phyloP scores from a whole-genome alignment of 2,113 vertebrate genomes.

The Irena cyanogastra region DNA sequence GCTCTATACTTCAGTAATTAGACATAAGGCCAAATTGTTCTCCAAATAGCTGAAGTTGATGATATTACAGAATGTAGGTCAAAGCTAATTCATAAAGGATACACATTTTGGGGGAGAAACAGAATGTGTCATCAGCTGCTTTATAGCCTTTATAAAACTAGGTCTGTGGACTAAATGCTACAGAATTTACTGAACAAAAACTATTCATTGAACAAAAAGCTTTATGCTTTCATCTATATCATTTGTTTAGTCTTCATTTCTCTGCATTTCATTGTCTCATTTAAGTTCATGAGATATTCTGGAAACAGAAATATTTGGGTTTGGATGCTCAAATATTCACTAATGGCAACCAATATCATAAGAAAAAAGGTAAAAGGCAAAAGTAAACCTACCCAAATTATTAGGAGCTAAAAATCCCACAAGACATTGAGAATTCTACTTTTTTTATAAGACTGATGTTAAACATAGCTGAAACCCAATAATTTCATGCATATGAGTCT shows the following conservation, averaged over 20 bases:
- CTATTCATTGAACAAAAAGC: not conserved
- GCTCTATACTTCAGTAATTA: not conserved
- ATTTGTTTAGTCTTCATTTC: not conserved
- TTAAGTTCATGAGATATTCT: not conserved
- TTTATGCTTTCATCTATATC: not conserved
- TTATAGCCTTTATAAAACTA: not conserved
- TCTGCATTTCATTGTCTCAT: not conserved
- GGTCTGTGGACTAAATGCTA: not conserved
- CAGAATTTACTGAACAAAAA: not conserved
- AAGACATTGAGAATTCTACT: not conserved
- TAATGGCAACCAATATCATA: not conserved
- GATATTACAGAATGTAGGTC: not conserved
- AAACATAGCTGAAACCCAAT: not conserved
- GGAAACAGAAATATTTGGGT: not conserved
- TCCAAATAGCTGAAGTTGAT: not conserved
- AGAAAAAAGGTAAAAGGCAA: not conserved
- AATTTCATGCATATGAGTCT: not conserved
- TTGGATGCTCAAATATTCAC: not conserved
- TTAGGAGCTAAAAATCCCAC: not conserved
- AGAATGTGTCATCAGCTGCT: not conserved
- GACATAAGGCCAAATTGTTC: not conserved
- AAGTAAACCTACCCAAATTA: rapidly evolving
- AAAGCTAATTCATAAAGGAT: not conserved
- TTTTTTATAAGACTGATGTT: not conserved
- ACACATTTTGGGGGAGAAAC: not conserved